Conservation (phyloP, 2,113 vertebrate genomes). For the Chloebia gouldiae region DNA sequence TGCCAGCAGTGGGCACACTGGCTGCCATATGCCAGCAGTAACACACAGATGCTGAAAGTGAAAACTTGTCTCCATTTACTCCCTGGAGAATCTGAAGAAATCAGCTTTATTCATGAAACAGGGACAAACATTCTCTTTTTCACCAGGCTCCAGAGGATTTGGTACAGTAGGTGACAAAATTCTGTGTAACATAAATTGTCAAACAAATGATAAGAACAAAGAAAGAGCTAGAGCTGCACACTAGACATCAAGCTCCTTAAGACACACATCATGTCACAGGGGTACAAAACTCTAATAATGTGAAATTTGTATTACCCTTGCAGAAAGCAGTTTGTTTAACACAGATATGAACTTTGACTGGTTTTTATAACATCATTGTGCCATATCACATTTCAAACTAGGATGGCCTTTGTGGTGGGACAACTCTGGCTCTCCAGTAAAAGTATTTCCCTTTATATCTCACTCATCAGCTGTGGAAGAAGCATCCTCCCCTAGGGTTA, state of each 20-base stretch:
- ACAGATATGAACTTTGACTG: background rate
- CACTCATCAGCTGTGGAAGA: background rate
- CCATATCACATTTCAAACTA: background rate
- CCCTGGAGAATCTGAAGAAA: background rate
- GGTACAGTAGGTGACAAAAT: background rate
- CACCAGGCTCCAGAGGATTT: background rate
- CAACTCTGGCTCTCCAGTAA: background rate
- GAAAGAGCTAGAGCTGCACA: background rate
- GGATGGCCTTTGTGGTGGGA: background rate
- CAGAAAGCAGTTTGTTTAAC: background rate
- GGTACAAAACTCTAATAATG: background rate
- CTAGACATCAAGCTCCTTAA: background rate
- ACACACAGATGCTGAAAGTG: background rate
- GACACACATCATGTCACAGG: background rate
- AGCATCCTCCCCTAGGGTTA: background rate
- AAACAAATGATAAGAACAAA: conserved; percentile 8
- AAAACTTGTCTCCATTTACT: background rate
- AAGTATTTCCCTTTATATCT: background rate
- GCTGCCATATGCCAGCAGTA: background rate
- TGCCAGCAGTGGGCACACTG: background rate
- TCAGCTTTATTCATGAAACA: background rate
- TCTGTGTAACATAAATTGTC: background rate
- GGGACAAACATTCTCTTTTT: background rate
- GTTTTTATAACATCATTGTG: background rate
- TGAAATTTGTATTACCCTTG: background rate